Conservation (phyloP, 2,888 invertebrate genomes). For the Chorisops tibialis region DNA sequence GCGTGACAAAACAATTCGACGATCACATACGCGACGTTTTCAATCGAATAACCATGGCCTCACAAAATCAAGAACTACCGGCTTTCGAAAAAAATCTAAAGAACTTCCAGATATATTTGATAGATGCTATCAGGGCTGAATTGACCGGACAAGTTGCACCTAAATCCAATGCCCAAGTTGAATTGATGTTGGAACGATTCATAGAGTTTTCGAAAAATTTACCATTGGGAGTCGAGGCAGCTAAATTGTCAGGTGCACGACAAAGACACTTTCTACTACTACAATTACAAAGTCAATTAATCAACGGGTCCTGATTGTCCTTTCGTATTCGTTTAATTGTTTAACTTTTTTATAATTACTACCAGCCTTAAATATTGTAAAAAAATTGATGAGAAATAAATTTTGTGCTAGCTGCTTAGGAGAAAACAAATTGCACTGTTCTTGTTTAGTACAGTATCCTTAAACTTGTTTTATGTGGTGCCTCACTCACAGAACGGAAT, state of each 20-base stretch:
- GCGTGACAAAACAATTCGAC: constrained; percentile 22
- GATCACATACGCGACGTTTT: constrained; percentile 20
- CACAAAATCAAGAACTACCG: background rate
- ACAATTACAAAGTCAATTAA: constrained; percentile 44
- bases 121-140: constrained; percentile 40
- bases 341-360: background rate
- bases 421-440: background rate
- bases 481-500: too few relatives aligned
- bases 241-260: constrained; percentile 29
- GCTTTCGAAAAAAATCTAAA: background rate
- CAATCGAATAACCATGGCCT: background rate
- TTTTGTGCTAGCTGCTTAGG: background rate
- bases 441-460: too few relatives aligned
- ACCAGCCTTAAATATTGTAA: too few relatives aligned
- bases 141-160: constrained; percentile 39
- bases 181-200: constrained; percentile 41
- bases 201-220: constrained; percentile 35
- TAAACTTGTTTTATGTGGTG: too few relatives aligned
- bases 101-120: constrained; percentile 13
- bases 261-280: constrained; percentile 42
- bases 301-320: constrained; percentile 30
- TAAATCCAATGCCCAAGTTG: constrained; percentile 38
- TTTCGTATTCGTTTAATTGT: too few relatives aligned
- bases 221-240: constrained; percentile 14
- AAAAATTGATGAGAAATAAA: background rate